phyloP scores from a whole-genome alignment of 2,113 vertebrate species.

The Podarcis cretensis region DNA sequence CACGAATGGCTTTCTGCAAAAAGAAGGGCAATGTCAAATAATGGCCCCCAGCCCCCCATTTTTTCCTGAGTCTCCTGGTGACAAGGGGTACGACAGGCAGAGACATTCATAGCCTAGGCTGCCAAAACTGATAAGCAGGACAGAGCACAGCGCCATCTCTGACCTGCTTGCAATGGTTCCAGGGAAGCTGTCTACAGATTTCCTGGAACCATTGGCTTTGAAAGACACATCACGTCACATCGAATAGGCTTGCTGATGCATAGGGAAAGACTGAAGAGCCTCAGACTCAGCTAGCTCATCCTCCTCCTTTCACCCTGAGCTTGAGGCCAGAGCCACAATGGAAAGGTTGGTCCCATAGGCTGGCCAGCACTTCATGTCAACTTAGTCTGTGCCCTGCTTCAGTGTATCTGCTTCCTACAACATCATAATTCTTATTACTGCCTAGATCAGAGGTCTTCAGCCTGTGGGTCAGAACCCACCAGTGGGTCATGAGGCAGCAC shows the following conservation, averaged over 20 bases:
- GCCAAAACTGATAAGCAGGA: background rate
- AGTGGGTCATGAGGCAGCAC: too few species aligned
- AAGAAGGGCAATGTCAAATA: background rate
- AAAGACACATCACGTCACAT: background rate
- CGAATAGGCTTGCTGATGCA: background rate
- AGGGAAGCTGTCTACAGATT: too few species aligned
- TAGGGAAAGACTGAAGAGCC: background rate
- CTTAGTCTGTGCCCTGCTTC: background rate
- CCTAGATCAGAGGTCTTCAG: too few species aligned
- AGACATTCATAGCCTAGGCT: background rate
- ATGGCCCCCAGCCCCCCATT: background rate
- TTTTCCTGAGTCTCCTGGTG: background rate
- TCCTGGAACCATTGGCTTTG: background rate
- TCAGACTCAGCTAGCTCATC: too few species aligned
- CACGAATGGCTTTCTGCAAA: slow-evolving; percentile 86
- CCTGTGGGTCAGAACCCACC: too few species aligned
- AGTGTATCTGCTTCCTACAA: background rate
- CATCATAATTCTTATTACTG: too few species aligned
- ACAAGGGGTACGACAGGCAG: background rate
- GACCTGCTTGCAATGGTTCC: background rate
- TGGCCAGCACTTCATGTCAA: background rate
- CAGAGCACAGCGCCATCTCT: background rate
- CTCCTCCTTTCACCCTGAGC: too few species aligned
- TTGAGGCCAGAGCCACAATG: too few species aligned
- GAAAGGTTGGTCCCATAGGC: background rate